Conservation (phyloP, 2,113 vertebrate genomes). For the Bagarius yarrelli region DNA sequence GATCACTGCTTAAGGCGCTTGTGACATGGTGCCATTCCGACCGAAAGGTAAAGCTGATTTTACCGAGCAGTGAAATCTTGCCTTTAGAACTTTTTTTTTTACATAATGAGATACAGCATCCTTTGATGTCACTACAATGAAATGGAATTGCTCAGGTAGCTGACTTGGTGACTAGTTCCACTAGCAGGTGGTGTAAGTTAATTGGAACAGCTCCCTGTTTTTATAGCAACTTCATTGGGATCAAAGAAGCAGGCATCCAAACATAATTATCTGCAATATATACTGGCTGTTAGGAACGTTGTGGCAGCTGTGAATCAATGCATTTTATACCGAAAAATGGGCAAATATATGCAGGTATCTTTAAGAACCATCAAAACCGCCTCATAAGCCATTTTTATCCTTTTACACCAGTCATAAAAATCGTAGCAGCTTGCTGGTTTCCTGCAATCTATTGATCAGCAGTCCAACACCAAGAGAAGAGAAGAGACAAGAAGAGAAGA, state of each 20-base stretch:
- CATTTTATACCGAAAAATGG: not conserved
- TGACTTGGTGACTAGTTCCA: not conserved
- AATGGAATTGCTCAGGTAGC: not conserved
- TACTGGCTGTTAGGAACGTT: not conserved
- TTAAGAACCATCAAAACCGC: not conserved
- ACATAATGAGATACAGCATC: not conserved
- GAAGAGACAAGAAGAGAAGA: too few species aligned
- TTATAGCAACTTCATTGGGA: not conserved
- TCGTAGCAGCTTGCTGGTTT: not conserved
- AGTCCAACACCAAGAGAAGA: too few species aligned
- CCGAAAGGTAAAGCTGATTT: not conserved
- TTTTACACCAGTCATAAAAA: not conserved
- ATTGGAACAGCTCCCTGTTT: not conserved
- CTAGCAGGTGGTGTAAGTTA: slow-evolving; percentile 13
- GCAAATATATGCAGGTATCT: not conserved
- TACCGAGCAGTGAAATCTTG: not conserved
- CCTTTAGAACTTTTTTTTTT: not conserved
- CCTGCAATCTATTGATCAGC: too few species aligned
- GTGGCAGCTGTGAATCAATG: not conserved
- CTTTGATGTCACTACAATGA: slow-evolving; percentile 1
- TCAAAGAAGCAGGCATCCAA: not conserved
- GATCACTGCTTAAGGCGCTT: not conserved
- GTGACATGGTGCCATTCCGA: not conserved
- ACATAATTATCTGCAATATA: not conserved
- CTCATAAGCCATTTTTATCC: not conserved